Evolutionary conservation across 2,888 invertebrate species (phyloP).

Genomic region (Pheosia gnoma): DNA sequence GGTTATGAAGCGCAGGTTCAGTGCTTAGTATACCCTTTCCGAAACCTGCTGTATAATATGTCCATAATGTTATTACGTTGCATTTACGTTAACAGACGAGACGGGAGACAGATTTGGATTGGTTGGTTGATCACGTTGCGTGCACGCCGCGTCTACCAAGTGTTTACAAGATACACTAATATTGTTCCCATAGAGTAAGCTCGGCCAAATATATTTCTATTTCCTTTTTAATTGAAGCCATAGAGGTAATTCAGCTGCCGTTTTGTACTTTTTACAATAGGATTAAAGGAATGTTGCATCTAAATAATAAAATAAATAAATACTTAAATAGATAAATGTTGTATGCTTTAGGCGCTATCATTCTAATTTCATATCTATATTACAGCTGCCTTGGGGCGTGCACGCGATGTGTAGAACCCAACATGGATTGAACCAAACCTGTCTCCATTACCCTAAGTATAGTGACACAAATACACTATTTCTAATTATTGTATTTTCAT

Average conservation of each 20-base stretch:
- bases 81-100: constrained; percentile 32
- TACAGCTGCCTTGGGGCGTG: constrained; percentile 71
- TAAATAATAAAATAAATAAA: constrained; percentile 48
- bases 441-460: constrained; percentile 37
- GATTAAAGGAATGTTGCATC: constrained; percentile 54
- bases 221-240: constrained; percentile 50
- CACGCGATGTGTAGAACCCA: constrained; percentile 52
- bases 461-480: constrained; percentile 33
- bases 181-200: constrained; percentile 82
- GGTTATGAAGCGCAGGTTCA: too few relatives aligned
- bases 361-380: constrained; percentile 60
- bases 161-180: constrained; percentile 62
- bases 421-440: constrained; percentile 35
- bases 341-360: constrained; percentile 49
- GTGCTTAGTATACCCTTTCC: too few relatives aligned
- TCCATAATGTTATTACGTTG: constrained; percentile 34
- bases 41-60: constrained; percentile 15
- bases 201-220: constrained; percentile 66
- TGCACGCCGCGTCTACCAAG: constrained; percentile 56
- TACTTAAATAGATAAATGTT: constrained; percentile 45
- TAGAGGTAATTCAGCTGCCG: constrained; percentile 69
- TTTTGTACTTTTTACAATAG: constrained; percentile 60
- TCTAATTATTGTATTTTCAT: constrained; percentile 32
- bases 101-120: constrained; percentile 51
- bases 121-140: constrained; percentile 48